A percentile compares a stretch with the other conserved stretches of the same genome.
Conservation (phyloP, 2,113 vertebrate genomes). For the Perca flavescens region DNA sequence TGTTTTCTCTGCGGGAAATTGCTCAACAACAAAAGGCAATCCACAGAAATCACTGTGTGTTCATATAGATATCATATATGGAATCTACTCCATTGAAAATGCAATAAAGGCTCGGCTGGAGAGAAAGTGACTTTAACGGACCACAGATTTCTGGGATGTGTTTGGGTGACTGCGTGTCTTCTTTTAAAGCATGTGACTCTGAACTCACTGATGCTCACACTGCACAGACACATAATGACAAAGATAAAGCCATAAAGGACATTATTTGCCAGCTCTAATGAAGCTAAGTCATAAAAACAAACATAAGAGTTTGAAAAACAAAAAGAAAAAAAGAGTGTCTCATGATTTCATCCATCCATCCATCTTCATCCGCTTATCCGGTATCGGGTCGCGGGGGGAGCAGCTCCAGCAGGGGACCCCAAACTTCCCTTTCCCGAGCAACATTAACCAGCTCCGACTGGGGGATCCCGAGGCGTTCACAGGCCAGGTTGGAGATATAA, state of each 20-base stretch:
- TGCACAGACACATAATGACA: not conserved
- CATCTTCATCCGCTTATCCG: too few relatives aligned
- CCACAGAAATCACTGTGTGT: not conserved
- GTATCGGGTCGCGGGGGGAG: too few relatives aligned
- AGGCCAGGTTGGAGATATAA: too few relatives aligned
- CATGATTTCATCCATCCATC: too few relatives aligned
- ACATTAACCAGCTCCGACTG: too few relatives aligned
- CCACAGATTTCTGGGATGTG: not conserved
- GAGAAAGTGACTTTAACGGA: not conserved
- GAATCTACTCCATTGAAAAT: conserved; percentile 2
- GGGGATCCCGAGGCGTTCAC: too few relatives aligned
- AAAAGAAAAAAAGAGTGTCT: too few relatives aligned
- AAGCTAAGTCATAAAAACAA: not conserved
- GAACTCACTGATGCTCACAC: not conserved
- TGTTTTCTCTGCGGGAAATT: not conserved
- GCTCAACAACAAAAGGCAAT: not conserved
- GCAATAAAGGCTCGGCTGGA: not conserved
- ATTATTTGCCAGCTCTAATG: not conserved
- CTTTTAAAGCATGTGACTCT: not conserved
- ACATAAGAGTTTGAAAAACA: not conserved
- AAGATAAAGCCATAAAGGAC: not conserved
- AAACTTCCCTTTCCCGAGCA: too few relatives aligned
- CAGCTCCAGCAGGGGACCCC: too few relatives aligned
- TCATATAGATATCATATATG: not conserved
- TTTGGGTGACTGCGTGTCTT: not conserved